Conservation (phyloP, 2,113 vertebrate genomes). For the Dasypus novemcinctus region DNA sequence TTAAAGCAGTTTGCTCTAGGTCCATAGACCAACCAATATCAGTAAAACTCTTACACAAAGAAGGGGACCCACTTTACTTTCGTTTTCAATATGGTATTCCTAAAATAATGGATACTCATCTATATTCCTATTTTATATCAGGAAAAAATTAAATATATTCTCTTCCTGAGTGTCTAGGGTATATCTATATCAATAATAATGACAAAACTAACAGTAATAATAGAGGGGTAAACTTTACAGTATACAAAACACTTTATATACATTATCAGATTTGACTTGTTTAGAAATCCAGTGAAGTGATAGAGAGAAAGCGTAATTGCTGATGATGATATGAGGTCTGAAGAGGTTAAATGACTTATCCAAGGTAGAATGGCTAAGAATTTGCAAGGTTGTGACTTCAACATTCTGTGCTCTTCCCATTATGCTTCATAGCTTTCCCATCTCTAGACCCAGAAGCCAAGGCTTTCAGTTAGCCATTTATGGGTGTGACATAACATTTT, state of each 20-base stretch:
- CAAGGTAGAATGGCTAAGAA: too few relatives aligned
- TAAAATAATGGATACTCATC: not conserved
- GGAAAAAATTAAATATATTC: not conserved
- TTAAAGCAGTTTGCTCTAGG: not conserved
- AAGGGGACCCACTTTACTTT: not conserved
- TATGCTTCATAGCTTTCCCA: rapidly evolving
- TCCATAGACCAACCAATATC: not conserved
- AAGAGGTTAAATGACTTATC: not conserved
- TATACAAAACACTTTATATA: not conserved
- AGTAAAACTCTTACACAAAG: not conserved
- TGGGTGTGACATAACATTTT: not conserved
- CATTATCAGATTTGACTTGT: not conserved
- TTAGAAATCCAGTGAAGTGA: not conserved
- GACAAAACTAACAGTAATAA: not conserved
- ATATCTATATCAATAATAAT: not conserved
- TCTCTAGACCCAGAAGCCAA: not conserved
- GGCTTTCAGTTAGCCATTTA: not conserved
- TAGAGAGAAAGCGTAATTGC: not conserved
- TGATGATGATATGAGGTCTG: not conserved
- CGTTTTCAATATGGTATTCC: not conserved
- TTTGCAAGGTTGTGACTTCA: not conserved
- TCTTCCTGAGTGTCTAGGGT: not conserved
- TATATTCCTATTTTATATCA: not conserved
- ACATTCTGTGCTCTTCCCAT: not conserved
- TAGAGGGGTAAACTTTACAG: rapidly evolving